phyloP scores from a whole-genome alignment of 2,113 vertebrate species.

The Sapayoa aenigma region DNA sequence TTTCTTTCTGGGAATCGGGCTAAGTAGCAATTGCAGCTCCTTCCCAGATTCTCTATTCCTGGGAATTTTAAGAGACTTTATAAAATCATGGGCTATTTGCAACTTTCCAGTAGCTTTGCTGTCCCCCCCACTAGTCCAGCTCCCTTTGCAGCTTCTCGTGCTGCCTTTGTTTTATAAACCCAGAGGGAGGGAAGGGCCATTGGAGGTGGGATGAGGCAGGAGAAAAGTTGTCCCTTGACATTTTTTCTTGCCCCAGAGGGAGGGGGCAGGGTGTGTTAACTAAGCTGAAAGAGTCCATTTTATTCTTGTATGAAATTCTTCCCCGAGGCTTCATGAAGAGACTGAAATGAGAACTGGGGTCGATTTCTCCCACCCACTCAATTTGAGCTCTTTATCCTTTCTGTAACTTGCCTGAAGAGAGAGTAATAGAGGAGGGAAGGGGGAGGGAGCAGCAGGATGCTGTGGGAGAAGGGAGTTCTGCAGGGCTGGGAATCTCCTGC shows the following conservation, averaged over 20 bases:
- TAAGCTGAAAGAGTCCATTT: slow-evolving; percentile 47
- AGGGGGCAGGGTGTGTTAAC: slow-evolving; percentile 38
- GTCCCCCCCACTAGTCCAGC: background rate
- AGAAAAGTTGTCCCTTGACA: slow-evolving; percentile 10
- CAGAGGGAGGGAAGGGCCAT: background rate
- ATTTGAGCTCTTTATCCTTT: slow-evolving; percentile 44
- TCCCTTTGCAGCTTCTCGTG: background rate
- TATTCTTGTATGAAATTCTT: background rate
- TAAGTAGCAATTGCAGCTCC: background rate
- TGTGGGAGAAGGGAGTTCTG: background rate
- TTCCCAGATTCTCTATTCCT: background rate
- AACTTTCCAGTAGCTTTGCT: background rate
- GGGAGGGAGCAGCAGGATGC: background rate
- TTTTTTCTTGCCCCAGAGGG: slow-evolving; percentile 13
- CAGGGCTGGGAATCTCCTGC: background rate
- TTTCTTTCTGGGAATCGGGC: background rate
- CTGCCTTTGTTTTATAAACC: background rate
- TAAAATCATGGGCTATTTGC: background rate
- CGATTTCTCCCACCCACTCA: slow-evolving; percentile 49
- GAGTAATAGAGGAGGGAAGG: background rate
- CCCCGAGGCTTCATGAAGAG: slow-evolving; percentile 22
- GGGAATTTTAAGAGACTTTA: background rate
- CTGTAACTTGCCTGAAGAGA: slow-evolving; percentile 30
- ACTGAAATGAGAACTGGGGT: slow-evolving; percentile 16
- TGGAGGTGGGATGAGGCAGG: slow-evolving; percentile 32